phyloP scores from a whole-genome alignment of 2,113 vertebrate species.

The Hippocampus mohnikei region DNA sequence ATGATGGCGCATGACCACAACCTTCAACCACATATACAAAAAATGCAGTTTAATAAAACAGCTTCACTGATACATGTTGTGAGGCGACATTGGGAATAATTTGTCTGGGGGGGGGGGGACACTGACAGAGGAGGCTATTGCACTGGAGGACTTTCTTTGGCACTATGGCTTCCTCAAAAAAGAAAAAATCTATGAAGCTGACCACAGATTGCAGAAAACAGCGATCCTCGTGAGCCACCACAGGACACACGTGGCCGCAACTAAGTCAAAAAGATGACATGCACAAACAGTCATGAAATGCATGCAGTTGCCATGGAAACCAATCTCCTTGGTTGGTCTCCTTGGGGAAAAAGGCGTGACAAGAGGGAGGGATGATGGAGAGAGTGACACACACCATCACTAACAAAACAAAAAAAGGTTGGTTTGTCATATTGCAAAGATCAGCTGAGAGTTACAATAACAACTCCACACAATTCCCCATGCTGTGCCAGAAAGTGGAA shows the following conservation, averaged over 20 bases:
- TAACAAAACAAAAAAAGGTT: background rate
- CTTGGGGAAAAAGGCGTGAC: slow-evolving; percentile 5
- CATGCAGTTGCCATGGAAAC: slow-evolving; percentile 50
- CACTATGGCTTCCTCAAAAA: too few species aligned
- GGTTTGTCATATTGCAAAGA: background rate
- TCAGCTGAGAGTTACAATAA: background rate
- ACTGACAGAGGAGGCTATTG: too few species aligned
- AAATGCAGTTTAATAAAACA: too few species aligned
- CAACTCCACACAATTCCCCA: background rate
- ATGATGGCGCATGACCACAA: too few species aligned
- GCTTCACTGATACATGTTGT: too few species aligned
- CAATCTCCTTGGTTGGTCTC: slow-evolving; percentile 5
- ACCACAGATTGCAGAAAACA: background rate
- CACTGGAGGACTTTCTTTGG: too few species aligned
- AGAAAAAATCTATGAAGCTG: background rate
- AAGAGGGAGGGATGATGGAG: background rate
- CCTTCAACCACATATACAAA: too few species aligned
- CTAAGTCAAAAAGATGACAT: slow-evolving; percentile 7
- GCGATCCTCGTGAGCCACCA: background rate
- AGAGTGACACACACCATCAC: background rate
- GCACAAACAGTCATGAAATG: slow-evolving; percentile 25
- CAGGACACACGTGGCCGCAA: background rate
- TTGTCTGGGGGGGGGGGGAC: too few species aligned
- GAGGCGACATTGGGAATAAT: too few species aligned
- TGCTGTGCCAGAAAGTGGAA: slow-evolving; percentile 16